phyloP scores from a whole-genome alignment of 2,113 vertebrate genomes.

The Pitta sordida region DNA sequence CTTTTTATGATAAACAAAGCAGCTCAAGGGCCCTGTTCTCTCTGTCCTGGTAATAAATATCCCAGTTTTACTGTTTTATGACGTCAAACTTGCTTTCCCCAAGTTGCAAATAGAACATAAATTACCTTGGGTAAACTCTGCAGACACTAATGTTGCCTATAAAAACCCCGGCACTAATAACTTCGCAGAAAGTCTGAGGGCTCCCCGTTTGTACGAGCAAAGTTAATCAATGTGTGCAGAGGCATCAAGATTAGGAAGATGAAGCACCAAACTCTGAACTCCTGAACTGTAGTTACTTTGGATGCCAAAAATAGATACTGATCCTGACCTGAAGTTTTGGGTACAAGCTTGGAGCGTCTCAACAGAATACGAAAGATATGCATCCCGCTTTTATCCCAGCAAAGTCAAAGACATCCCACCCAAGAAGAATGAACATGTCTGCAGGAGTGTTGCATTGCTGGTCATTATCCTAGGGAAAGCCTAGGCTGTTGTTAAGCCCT shows the following conservation, averaged over 20 bases:
- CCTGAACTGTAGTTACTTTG: neutral
- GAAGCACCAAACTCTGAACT: neutral
- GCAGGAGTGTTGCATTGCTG: neutral
- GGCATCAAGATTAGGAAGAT: neutral
- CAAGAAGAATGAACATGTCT: fast-evolving
- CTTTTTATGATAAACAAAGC: constrained; percentile 7
- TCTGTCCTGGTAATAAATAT: constrained; percentile 30
- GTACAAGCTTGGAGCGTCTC: neutral
- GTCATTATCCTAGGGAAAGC: neutral
- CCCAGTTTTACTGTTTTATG: neutral
- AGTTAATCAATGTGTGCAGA: neutral
- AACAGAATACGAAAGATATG: neutral
- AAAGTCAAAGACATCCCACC: neutral
- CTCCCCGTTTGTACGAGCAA: neutral
- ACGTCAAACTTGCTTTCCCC: constrained; percentile 40
- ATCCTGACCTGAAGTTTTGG: neutral
- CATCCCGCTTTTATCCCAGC: neutral
- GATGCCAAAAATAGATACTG: neutral
- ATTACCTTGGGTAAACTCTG: constrained; percentile 20
- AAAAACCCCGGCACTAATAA: neutral
- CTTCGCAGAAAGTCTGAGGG: neutral
- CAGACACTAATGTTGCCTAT: neutral
- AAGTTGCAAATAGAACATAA: constrained; percentile 28
- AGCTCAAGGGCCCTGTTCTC: constrained; percentile 3
- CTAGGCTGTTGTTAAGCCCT: neutral